A percentile compares a stretch with the other conserved stretches of the same genome.
phyloP scores from a whole-genome alignment of 2,888 invertebrate genomes.

The Heliconius erato region DNA sequence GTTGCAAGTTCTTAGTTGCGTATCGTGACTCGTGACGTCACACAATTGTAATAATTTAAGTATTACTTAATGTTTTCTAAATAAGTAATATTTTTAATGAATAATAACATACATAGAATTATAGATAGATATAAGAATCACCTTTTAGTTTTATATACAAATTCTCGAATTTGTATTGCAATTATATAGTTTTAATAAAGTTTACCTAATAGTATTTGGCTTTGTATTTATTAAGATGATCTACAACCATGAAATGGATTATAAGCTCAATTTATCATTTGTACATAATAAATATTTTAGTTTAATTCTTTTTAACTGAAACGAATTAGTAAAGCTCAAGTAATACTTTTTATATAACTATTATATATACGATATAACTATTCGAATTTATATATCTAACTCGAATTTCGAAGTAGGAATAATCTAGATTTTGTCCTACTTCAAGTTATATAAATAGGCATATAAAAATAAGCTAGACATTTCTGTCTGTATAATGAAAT shows the following conservation, averaged over 20 bases:
- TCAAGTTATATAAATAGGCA: background rate
- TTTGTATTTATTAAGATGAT: slow-evolving; percentile 11
- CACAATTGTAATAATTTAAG: too few species aligned
- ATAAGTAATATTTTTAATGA: too few species aligned
- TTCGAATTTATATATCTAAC: too few species aligned
- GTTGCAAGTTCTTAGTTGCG: too few species aligned
- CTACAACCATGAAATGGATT: slow-evolving; percentile 30
- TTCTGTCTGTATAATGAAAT: background rate
- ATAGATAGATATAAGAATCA: too few species aligned
- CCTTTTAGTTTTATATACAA: too few species aligned
- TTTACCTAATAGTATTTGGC: background rate
- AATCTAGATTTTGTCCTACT: background rate
- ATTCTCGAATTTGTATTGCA: too few species aligned
- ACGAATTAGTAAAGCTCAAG: background rate
- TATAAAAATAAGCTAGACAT: background rate
- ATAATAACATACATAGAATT: too few species aligned
- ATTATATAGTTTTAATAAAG: too few species aligned
- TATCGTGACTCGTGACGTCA: too few species aligned
- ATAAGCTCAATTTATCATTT: slow-evolving; percentile 1
- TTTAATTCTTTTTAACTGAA: slow-evolving; percentile 2
- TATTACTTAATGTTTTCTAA: too few species aligned
- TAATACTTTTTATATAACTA: background rate
- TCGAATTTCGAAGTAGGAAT: background rate
- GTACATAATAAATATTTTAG: background rate
- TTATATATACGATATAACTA: too few species aligned